Base-by-base conservation (phyloP, 2,113 vertebrate species). In the Podarcis muralis region DNA sequence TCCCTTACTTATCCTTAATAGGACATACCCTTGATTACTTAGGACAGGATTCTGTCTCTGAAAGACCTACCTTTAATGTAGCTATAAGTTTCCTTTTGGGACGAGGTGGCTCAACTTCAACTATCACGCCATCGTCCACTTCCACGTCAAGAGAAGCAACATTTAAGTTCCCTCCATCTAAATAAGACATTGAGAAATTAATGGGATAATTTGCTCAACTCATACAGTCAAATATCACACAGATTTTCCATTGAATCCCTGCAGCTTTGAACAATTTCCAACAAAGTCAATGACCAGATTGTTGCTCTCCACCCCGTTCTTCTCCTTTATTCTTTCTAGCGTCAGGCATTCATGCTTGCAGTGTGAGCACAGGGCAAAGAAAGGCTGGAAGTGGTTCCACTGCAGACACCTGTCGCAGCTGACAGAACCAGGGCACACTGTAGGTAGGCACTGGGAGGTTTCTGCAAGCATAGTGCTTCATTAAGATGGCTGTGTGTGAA, bases 101-200 rank as follows among this genome's bases (percentile, higher is more conserved):
- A 43, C 89, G 90, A 65, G 93, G 90, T 66, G 92, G 94, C 90
- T 97, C 96, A n/a, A 90, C 89, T 89, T 97, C 96, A 92, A 92
- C 65, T 43, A 87, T 92, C n/a, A 80, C 72, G 57, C 96, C 96
- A 9, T 96, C 95, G 32, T 97, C 97, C 83, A 82, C 93, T 79
- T 96, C 95, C 88, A 90, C 87, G 25, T 97, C 96, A 89, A 96
- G 84, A 66, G 93, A 94, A 59, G 93, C 92, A 40, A 92, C 90
- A 74, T 95, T 95, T 84, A 97, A 87, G 84, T 97, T 96, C 43
- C 89, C 93, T 84, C 94, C 97, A 76, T 97, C 97, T 98, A 93
- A 69, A 88, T 94, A 94, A 0, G n/a, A 79, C 59, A 94, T 37
- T 9, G 91, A 65, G 32, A 43, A 32, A 35, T 48, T 65, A 53